These are phyloP conservation scores for Lordiphosa fenestrarum DNA, from an alignment of 2,888 invertebrate genomes.

Conservation along the genomic window DNA sequence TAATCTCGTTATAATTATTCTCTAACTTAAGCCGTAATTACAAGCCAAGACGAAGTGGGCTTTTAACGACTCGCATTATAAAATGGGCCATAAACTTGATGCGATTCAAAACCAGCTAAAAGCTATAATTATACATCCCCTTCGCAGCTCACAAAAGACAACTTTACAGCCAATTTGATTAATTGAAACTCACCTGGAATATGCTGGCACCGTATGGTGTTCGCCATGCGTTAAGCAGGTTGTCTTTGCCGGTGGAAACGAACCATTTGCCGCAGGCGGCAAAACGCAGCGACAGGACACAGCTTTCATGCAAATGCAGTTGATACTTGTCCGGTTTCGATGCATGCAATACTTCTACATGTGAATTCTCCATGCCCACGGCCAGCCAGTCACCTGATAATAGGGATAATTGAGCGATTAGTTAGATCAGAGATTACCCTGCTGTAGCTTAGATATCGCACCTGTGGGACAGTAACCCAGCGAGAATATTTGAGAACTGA, in stretches of 20 bases:
- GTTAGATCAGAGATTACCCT: too few relatives aligned
- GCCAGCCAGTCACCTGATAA: slow-evolving; percentile 94
- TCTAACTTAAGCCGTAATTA: too few relatives aligned
- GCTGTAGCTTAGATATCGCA: slow-evolving; percentile 46
- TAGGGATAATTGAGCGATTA: neutral
- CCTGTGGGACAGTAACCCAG: slow-evolving; percentile 95
- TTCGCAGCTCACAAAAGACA: too few relatives aligned
- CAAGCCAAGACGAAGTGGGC: too few relatives aligned
- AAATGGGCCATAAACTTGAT: too few relatives aligned
- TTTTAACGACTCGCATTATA: too few relatives aligned
- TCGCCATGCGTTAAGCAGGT: slow-evolving; percentile 97
- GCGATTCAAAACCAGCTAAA: too few relatives aligned
- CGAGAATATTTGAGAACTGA: slow-evolving; percentile 93
- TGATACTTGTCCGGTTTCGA: slow-evolving; percentile 97
- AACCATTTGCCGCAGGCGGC: slow-evolving; percentile 99
- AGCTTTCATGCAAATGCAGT: slow-evolving; percentile 96
- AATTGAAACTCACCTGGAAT: slow-evolving; percentile 87
- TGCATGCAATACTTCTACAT: slow-evolving; percentile 95
- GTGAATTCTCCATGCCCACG: slow-evolving; percentile 98
- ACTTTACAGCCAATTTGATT: too few relatives aligned
- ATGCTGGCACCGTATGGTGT: slow-evolving; percentile 99
- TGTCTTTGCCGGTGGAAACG: slow-evolving; percentile 99
- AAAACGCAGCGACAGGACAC: slow-evolving; percentile 96
- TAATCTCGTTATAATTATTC: too few relatives aligned
- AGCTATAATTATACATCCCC: too few relatives aligned